A percentile compares a stretch with the other conserved stretches of the same genome.
phyloP scores from a whole-genome alignment of 2,113 vertebrate genomes.

The Carettochelys insculpta region DNA sequence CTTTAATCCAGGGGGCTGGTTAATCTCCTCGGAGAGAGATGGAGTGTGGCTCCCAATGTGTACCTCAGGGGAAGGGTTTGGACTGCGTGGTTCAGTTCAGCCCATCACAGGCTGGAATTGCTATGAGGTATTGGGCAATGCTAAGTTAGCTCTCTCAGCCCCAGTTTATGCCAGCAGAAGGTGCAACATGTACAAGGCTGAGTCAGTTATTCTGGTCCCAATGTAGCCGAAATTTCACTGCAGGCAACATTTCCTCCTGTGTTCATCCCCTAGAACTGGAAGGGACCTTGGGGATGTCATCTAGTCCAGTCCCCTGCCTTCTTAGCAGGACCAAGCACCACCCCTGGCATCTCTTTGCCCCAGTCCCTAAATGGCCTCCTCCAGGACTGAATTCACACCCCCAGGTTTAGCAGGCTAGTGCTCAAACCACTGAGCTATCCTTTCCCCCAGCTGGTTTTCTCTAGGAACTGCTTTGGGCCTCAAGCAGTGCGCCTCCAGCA shows the following conservation, averaged over 20 bases:
- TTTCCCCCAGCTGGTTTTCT: too few relatives aligned
- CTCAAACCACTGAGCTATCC: too few relatives aligned
- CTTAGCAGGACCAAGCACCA: too few relatives aligned
- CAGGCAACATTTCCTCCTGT: background rate
- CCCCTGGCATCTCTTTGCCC: too few relatives aligned
- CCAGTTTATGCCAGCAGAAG: background rate
- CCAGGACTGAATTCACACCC: too few relatives aligned
- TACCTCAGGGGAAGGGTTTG: rapidly evolving
- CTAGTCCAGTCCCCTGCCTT: too few relatives aligned
- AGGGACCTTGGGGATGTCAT: too few relatives aligned
- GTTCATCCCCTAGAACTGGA: too few relatives aligned
- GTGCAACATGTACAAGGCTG: background rate
- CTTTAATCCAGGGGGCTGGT: background rate
- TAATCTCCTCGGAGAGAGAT: rapidly evolving
- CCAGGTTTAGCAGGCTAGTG: too few relatives aligned
- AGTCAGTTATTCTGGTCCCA: background rate
- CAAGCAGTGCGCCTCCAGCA: too few relatives aligned
- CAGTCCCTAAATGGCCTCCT: too few relatives aligned
- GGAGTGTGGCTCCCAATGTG: rapidly evolving
- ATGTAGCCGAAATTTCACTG: background rate
- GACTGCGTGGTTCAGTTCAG: rapidly evolving
- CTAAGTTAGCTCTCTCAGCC: background rate
- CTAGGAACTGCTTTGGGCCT: background rate
- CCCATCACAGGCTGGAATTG: rapidly evolving
- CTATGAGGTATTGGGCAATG: background rate